phyloP scores from a whole-genome alignment of 1,140 invertebrate genomes.

The Papilio aristodemus region DNA sequence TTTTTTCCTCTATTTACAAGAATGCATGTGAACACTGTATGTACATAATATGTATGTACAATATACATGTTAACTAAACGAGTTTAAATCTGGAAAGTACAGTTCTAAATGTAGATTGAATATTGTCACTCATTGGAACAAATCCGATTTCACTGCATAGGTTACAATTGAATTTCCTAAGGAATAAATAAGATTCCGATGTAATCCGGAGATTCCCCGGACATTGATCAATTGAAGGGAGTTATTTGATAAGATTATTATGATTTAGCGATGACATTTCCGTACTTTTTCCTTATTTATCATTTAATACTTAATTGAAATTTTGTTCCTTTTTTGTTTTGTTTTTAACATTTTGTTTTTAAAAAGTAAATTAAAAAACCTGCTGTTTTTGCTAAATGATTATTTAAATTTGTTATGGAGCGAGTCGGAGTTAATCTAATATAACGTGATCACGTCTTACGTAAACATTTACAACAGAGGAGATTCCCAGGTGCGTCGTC shows the following conservation, averaged over 20 bases:
- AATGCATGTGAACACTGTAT: too few relatives aligned
- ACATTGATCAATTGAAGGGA: conserved; percentile 16
- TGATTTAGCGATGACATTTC: background rate
- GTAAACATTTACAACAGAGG: background rate
- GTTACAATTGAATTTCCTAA: conserved; percentile 31
- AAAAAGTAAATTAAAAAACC: too few relatives aligned
- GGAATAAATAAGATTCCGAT: conserved; percentile 32
- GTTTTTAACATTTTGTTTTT: background rate
- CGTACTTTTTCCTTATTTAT: conserved; percentile 2
- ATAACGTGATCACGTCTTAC: background rate
- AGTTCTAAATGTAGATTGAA: conserved; percentile 26
- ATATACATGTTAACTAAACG: background rate
- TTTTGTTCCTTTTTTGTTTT: background rate
- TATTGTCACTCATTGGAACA: conserved; percentile 29
- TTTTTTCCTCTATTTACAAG: too few relatives aligned
- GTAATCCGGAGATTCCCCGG: conserved; percentile 17
- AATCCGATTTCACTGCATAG: conserved; percentile 30
- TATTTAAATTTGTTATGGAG: background rate
- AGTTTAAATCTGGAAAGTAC: background rate
- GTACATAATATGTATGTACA: too few relatives aligned
- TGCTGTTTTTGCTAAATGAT: too few relatives aligned
- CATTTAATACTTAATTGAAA: background rate
- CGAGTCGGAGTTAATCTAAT: background rate
- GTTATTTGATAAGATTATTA: conserved; percentile 15
- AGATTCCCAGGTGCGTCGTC: background rate